Evolutionary conservation across 2,888 invertebrate species (phyloP), one percentile per base, ranked within the genome.

Genomic region (Dolichomitus sp.): DNA sequence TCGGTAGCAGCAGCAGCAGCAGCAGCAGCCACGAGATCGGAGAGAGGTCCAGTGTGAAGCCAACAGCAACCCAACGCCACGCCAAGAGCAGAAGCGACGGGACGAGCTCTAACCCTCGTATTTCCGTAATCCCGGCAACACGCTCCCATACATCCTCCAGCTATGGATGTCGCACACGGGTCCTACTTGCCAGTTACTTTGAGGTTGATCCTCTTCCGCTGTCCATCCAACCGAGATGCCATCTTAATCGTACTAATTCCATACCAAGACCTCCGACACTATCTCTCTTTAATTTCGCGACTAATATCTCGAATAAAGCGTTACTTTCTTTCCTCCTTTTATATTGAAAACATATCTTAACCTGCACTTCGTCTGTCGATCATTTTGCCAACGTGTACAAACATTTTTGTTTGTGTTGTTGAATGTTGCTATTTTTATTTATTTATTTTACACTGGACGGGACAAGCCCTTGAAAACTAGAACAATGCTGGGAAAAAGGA

Each of bases 81-180:
- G 59, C n/a, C 57, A 57, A 19, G 52, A 33, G 48, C 40, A 75
- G 65, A 23, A 81, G 61, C 65, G 59, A 77, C 77, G 66, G 83
- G 76, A 65, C 73, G 69, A 65, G 81, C 79, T 79, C 73, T 76
- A 76, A 80, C 78, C 76, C 84, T 74, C 78, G 86, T 85, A 87
- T 89, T 88, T 89, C 90, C 89, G 92, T 93, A 93, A 93, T 93
- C 93, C 93, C 87, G 84, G 81, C 91, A 91, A 91, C 92, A 90
- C 91, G 88, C 86, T 69, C 75, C 76, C 66, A 70, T 57, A 70
- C 73, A 75, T 75, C 81, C 77, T 73, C 78, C 50, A 59, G 84
- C 87, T 85, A 85, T 85, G 87, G 86, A 88, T 68, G 72, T 76
- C 80, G 84, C 86, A 86, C 87, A 85, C 87, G 86, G 88, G 87